Evolutionary conservation across 2,888 invertebrate genomes (phyloP).

Genomic region (Bombylius discolor): DNA sequence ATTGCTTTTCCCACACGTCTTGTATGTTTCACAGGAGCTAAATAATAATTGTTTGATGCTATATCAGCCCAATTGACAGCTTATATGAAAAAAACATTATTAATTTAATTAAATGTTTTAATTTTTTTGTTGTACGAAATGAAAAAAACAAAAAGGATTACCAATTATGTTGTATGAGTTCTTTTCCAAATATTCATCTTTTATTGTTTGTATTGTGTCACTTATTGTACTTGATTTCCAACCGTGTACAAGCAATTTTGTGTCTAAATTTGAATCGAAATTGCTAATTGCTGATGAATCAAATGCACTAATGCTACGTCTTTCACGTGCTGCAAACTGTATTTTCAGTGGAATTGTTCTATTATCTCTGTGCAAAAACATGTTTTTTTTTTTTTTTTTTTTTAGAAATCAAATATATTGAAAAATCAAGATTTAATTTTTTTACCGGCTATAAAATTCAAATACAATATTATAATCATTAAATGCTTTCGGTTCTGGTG

Average conservation of each 20-base stretch:
- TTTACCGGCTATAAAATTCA: conserved; percentile 28
- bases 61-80: conserved; percentile 34
- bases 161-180: conserved; percentile 30
- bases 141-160: conserved; percentile 6
- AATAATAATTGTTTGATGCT: conserved; percentile 32
- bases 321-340: background rate
- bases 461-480: conserved; percentile 24
- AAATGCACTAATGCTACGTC: background rate
- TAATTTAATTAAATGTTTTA: background rate
- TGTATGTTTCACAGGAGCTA: conserved; percentile 30
- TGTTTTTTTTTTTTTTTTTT: background rate
- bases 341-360: background rate
- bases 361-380: background rate
- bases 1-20: conserved; percentile 31
- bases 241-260: conserved; percentile 34
- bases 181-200: conserved; percentile 29
- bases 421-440: background rate
- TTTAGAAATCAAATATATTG: background rate
- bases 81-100: conserved; percentile 5
- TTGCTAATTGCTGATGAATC: conserved; percentile 22
- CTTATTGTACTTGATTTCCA: conserved; percentile 35
- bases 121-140: background rate
- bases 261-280: conserved; percentile 29
- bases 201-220: conserved; percentile 31
- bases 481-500: conserved; percentile 23